Evolutionary conservation across 2,113 vertebrate genomes (phyloP).

Genomic region (Myrmecobius fasciatus): DNA sequence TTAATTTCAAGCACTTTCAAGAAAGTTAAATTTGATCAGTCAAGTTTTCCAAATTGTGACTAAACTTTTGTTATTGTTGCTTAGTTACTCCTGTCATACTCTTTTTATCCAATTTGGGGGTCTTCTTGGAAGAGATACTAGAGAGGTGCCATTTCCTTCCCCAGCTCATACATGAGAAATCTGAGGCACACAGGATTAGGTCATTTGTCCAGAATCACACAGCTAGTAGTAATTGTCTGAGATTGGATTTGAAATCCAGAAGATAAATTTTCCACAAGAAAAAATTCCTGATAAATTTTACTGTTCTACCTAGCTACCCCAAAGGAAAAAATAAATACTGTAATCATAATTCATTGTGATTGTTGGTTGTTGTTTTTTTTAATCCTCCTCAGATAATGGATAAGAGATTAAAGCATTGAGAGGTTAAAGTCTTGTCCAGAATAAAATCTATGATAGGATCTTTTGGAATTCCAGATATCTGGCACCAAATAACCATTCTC

Average conservation of each 20-base stretch:
- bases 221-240: not conserved
- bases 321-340: constrained; percentile 7
- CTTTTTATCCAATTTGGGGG: not conserved
- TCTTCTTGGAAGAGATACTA: not conserved
- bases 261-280: not conserved
- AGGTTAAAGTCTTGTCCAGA: not conserved
- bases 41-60: not conserved
- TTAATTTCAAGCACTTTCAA: not conserved
- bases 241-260: not conserved
- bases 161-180: not conserved
- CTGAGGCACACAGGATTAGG: not conserved
- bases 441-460: not conserved
- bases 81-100: not conserved
- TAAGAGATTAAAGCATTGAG: not conserved
- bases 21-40: not conserved
- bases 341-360: not conserved
- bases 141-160: not conserved
- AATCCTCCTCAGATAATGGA: not conserved
- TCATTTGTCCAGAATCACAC: not conserved
- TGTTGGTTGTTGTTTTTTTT: not conserved
- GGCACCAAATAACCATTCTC: too few species aligned
- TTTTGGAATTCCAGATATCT: not conserved
- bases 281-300: too few species aligned
- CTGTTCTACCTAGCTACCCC: not conserved
- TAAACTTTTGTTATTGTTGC: not conserved